A percentile compares a stretch with the other conserved stretches of the same genome.
phyloP scores from a whole-genome alignment of 2,797 vertebrate genomes.

The Scolopax bukidnonensis region DNA sequence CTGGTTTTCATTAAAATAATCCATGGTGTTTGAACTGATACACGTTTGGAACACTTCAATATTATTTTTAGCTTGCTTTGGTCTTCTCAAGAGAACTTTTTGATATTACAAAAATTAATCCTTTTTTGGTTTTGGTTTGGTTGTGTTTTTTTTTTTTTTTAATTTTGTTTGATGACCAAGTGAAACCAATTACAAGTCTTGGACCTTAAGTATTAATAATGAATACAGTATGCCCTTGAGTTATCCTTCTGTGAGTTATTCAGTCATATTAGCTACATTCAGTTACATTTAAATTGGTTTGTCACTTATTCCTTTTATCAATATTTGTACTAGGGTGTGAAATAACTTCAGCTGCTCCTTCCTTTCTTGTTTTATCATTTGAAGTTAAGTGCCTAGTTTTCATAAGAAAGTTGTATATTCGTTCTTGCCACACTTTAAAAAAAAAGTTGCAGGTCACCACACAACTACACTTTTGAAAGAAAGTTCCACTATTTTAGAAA shows the following conservation, averaged over 20 bases:
- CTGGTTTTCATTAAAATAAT: background rate
- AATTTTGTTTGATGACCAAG: background rate
- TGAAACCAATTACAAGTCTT: background rate
- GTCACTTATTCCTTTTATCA: background rate
- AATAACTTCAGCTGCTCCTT: background rate
- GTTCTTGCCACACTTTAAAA: background rate
- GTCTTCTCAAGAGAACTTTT: background rate
- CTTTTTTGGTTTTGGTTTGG: background rate
- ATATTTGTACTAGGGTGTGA: background rate
- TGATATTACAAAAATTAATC: background rate
- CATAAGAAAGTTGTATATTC: background rate
- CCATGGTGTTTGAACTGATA: background rate
- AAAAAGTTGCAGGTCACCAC: background rate
- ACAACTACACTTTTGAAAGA: background rate
- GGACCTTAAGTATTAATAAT: background rate
- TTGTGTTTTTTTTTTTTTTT: background rate
- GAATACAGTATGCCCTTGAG: background rate
- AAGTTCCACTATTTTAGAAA: background rate
- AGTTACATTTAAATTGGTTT: background rate
- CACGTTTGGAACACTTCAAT: background rate
- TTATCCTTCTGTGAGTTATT: background rate
- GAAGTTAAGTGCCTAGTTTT: background rate
- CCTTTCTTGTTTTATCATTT: background rate
- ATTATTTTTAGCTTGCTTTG: background rate
- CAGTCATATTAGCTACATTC: background rate